Base-by-base conservation (phyloP, 2,888 invertebrate species). In the Drosophila longiperda region DNA sequence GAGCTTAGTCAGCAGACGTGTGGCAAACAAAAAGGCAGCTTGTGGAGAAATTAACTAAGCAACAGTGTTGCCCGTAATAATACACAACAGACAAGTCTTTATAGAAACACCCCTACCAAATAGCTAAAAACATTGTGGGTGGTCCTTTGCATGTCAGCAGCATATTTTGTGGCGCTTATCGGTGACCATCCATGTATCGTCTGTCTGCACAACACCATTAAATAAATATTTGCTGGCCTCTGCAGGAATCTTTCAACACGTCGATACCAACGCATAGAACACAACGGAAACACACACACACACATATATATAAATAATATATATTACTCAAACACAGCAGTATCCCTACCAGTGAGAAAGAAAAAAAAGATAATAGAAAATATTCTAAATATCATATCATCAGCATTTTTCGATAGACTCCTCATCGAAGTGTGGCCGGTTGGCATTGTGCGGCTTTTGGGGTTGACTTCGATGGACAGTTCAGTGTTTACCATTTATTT, bases 151-250 rank as follows among this genome's bases (percentile, higher is more conserved):
- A 75, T 80, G 78, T 67, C 62, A 34, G 55, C 38, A 57, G 61
- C 73, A 33, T 68, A 58, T 68, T 65, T 49, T 78, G 70, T 52
- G 60, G 50, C 33, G 59, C 64, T 33, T 75, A 75, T 64, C 71
- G 59, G 42, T 50, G 40, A 40, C 40, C 57, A 57, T 62, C 53
- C 63, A 66, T 76, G 73, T 63, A 80, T 80, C 72, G 76, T 34
- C 62, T 69, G 79, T 63, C 86, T 80, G 88, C 75, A 75, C 73
- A 64, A 73, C 75, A 80, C 84, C 82, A 89, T 90, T 87, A 90
- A 87, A 90, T 86, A 87, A 87, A 87, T 87, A 87, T 87, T 87
- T 87, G 90, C 84, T 78, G 75, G 86, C 82, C 89, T 88, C 80
- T 73, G 90, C 87, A 83, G 90, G 89, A 87, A 87, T 87, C 90